Percentiles rank a stretch among this genome's conserved stretches.
phyloP scores from a whole-genome alignment of 2,888 invertebrate species.

The Tuta absoluta region DNA sequence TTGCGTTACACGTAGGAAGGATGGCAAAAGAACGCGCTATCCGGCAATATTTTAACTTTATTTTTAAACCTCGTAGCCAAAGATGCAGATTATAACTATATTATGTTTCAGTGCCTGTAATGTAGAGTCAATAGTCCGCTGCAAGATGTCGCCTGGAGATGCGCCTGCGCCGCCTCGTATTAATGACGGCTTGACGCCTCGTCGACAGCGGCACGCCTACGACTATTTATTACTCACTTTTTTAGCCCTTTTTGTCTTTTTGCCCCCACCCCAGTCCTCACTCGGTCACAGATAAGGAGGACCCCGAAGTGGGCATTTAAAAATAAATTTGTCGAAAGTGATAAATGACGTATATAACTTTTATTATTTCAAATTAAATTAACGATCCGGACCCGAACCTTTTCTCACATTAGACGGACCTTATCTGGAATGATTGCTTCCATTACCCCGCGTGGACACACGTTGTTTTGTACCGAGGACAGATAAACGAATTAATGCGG shows the following conservation, averaged over 20 bases:
- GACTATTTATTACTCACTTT: conserved; percentile 59
- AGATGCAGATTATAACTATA: not conserved
- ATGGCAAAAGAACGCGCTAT: too few species aligned
- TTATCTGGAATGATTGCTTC: conserved; percentile 81
- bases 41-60: too few species aligned
- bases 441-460: conserved; percentile 75
- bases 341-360: conserved; percentile 80
- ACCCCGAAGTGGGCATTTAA: conserved; percentile 76
- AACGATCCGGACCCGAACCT: conserved; percentile 75
- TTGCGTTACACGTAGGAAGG: too few species aligned
- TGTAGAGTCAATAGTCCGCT: not conserved
- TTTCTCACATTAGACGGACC: conserved; percentile 80
- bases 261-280: conserved; percentile 50
- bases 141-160: not conserved
- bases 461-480: conserved; percentile 73
- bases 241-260: conserved; percentile 56
- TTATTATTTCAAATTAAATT: conserved; percentile 81
- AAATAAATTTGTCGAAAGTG: conserved; percentile 81
- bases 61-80: not conserved
- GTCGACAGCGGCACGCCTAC: conserved; percentile 66
- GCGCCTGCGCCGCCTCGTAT: conserved; percentile 36
- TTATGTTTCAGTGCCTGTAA: not conserved
- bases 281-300: conserved; percentile 71
- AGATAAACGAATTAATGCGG: conserved; percentile 80
- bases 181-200: conserved; percentile 61